These are phyloP conservation scores for Anarhynchus alexandrinus DNA, from an alignment of 2,113 vertebrate genomes.

Conservation along the genomic window DNA sequence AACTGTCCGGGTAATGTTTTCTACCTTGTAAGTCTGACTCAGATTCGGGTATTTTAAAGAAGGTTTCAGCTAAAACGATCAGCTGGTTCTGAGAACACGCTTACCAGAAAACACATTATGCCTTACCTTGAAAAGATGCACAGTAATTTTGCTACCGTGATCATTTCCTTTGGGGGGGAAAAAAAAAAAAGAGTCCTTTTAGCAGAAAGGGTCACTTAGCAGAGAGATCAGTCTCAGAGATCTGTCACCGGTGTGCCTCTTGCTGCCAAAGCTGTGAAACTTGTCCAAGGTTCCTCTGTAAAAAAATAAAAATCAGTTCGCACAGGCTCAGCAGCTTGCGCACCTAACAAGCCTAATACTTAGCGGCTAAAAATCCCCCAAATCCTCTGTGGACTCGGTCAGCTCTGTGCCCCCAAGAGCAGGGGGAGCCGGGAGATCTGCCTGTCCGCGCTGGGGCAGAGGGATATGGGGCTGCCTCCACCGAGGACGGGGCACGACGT, in stretches of 20 bases:
- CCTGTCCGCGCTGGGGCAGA: accelerated
- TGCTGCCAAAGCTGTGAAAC: not conserved
- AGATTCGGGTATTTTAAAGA: not conserved
- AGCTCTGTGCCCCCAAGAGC: accelerated
- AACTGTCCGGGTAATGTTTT: not conserved
- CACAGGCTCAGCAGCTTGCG: not conserved
- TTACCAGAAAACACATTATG: not conserved
- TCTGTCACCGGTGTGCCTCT: not conserved
- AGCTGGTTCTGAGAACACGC: not conserved
- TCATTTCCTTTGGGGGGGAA: not conserved
- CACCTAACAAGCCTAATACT: not conserved
- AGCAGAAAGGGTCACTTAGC: not conserved
- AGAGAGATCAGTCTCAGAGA: not conserved
- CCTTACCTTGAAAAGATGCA: not conserved
- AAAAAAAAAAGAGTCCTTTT: not conserved
- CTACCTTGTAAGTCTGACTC: not conserved
- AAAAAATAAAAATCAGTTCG: not conserved
- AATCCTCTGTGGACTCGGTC: not conserved
- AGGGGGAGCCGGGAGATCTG: too few species aligned
- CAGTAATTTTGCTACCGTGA: not conserved
- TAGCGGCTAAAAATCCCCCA: not conserved
- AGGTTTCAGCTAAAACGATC: not conserved
- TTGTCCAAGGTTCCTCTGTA: not conserved
- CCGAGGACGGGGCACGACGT: accelerated
- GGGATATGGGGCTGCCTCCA: not conserved